Conservation (phyloP, 2,888 invertebrate species). For the Asteroscopus sphinx region DNA sequence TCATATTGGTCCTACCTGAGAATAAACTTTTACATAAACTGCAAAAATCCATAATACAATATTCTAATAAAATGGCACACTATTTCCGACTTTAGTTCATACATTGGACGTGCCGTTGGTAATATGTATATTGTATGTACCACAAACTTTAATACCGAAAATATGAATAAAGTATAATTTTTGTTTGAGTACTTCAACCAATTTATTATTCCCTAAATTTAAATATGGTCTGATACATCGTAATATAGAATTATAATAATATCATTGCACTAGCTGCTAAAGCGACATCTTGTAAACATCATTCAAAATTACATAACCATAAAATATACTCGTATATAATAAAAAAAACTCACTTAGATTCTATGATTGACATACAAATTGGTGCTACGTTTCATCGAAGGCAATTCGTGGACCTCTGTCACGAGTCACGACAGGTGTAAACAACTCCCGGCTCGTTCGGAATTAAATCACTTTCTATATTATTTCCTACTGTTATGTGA, state of each 20-base stretch:
- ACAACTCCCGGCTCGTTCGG: conserved; percentile 21
- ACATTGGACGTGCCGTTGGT: conserved; percentile 63
- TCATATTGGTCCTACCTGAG: conserved; percentile 80
- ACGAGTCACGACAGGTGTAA: conserved; percentile 51
- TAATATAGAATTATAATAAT: conserved; percentile 62
- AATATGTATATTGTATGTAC: conserved; percentile 55
- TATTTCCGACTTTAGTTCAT: conserved; percentile 59
- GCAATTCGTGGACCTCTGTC: conserved; percentile 67
- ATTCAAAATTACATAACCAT: conserved; percentile 73
- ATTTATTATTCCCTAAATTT: conserved; percentile 45
- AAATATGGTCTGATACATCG: conserved; percentile 63
- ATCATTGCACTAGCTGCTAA: conserved; percentile 86
- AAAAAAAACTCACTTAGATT: conserved; percentile 65
- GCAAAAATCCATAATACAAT: conserved; percentile 60
- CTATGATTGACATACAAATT: conserved; percentile 76
- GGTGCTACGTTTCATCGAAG: conserved; percentile 74
- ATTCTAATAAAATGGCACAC: conserved; percentile 68
- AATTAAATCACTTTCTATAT: conserved; percentile 26
- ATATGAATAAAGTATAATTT: conserved; percentile 60
- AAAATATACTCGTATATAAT: conserved; percentile 72
- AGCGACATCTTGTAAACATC: conserved; percentile 77
- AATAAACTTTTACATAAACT: conserved; percentile 69
- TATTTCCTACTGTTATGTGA: conserved; percentile 22
- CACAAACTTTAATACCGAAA: conserved; percentile 63
- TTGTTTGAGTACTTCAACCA: conserved; percentile 52